These are phyloP conservation scores for Taurulus bubalis DNA, from an alignment of 2,113 vertebrate species.

Conservation along the genomic window DNA sequence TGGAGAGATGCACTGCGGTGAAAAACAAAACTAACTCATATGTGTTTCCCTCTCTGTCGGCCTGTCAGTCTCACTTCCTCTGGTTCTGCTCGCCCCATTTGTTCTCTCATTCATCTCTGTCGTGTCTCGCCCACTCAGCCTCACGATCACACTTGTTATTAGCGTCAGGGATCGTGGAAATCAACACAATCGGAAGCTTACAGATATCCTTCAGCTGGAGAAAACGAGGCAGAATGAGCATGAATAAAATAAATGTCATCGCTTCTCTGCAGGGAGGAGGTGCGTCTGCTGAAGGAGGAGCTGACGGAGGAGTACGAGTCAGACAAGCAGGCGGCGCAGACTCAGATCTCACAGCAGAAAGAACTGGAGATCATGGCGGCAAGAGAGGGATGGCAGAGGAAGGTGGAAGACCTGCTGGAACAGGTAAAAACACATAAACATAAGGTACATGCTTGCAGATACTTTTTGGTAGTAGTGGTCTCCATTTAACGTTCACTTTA, in stretches of 20 bases:
- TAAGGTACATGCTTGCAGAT: neutral
- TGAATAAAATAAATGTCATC: neutral
- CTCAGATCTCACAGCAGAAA: slow-evolving; percentile 91
- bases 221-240: neutral
- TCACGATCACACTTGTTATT: slow-evolving; percentile 6
- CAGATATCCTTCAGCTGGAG: slow-evolving; percentile 9
- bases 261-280: slow-evolving; percentile 87
- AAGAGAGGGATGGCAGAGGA: slow-evolving; percentile 95
- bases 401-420: slow-evolving; percentile 96
- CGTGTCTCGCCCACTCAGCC: slow-evolving; percentile 1
- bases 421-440: slow-evolving; percentile 83
- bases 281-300: slow-evolving; percentile 90
- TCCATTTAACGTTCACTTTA: neutral
- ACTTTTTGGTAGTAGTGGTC: neutral
- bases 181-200: neutral
- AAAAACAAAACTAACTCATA: neutral
- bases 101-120: slow-evolving; percentile 3
- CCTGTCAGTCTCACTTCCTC: slow-evolving; percentile 4
- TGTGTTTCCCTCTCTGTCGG: neutral
- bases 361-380: slow-evolving; percentile 93
- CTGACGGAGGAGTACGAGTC: slow-evolving; percentile 92
- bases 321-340: slow-evolving; percentile 91
- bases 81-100: neutral
- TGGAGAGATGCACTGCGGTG: slow-evolving; percentile 96
- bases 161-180: neutral